A percentile compares a stretch with the other conserved stretches of the same genome.
Conservation (phyloP, 2,797 vertebrate genomes). For the Otus scops region DNA sequence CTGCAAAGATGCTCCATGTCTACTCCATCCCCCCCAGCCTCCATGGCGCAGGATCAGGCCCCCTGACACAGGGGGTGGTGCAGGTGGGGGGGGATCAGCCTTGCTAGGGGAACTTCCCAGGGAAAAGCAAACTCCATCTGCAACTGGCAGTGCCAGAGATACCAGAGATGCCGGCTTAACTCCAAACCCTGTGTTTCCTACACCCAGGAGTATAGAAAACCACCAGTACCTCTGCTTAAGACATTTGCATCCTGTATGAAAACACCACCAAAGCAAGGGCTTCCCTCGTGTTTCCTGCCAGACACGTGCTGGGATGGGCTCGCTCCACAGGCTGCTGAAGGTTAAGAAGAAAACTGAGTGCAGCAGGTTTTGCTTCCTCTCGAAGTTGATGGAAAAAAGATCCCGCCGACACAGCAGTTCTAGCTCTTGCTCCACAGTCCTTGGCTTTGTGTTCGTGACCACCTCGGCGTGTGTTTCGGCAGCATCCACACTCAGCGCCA, state of each 20-base stretch:
- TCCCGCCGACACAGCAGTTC: slow-evolving; percentile 13
- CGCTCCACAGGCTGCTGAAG: background rate
- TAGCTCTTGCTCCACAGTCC: slow-evolving; percentile 33
- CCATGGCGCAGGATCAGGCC: background rate
- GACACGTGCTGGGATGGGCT: background rate
- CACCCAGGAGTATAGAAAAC: background rate
- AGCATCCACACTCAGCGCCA: background rate
- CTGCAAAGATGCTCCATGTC: accelerated
- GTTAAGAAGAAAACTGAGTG: background rate
- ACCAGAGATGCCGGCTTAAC: background rate
- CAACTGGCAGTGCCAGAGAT: background rate
- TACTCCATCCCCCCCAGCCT: background rate
- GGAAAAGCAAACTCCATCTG: background rate
- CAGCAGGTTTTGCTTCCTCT: slow-evolving; percentile 50
- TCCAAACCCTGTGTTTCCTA: background rate
- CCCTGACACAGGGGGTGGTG: background rate
- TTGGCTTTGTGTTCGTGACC: background rate
- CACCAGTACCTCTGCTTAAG: background rate
- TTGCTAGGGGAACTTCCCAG: background rate
- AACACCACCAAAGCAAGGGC: background rate
- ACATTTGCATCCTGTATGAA: accelerated
- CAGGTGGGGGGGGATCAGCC: background rate
- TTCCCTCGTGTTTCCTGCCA: background rate
- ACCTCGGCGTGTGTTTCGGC: background rate
- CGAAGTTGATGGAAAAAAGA: background rate